Conservation (phyloP, 2,113 vertebrate species). For the Neolamprologus variostigma region DNA sequence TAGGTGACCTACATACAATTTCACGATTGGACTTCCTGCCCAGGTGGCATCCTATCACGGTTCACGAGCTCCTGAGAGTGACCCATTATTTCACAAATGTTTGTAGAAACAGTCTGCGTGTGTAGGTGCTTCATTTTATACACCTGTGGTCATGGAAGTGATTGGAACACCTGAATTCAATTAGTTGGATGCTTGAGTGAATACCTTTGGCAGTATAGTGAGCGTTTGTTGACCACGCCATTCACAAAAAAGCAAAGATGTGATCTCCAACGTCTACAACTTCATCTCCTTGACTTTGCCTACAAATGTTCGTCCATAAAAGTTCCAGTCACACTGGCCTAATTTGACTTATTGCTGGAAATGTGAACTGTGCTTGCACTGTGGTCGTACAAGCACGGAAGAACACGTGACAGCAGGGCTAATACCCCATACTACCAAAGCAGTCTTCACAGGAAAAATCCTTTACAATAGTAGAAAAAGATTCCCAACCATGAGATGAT, state of each 20-base stretch:
- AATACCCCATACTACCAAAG: not conserved
- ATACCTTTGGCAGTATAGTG: not conserved
- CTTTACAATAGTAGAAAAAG: not conserved
- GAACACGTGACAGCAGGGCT: not conserved
- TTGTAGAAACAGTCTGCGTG: not conserved
- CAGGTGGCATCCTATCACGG: not conserved
- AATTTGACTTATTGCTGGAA: not conserved
- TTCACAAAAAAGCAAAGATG: not conserved
- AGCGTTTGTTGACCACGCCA: rapidly evolving
- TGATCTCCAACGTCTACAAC: not conserved
- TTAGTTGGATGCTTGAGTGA: not conserved
- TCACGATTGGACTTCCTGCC: not conserved
- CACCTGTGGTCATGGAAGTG: not conserved
- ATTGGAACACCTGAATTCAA: too few relatives aligned
- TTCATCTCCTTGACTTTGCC: not conserved
- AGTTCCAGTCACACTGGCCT: not conserved
- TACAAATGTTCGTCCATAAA: not conserved
- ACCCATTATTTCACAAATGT: not conserved
- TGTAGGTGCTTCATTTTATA: rapidly evolving
- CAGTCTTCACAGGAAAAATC: not conserved
- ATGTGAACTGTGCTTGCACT: not conserved
- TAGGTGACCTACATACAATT: not conserved
- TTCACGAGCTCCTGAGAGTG: not conserved
- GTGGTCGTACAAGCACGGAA: rapidly evolving
- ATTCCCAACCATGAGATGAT: not conserved